Evolutionary conservation across 2,113 vertebrate genomes (phyloP).

Genomic region (Mirounga angustirostris): DNA sequence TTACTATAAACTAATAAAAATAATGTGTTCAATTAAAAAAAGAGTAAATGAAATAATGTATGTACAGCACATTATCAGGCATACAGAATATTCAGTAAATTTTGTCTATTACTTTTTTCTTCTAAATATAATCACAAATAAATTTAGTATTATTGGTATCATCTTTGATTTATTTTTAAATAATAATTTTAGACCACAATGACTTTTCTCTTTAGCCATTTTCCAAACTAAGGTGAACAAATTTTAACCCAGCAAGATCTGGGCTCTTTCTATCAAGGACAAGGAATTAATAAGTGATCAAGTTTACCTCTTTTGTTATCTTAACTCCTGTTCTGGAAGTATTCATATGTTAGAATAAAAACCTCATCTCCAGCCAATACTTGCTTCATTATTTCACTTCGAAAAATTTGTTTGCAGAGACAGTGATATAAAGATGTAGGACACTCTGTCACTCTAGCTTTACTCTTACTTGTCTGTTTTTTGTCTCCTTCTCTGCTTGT

Average conservation of each 20-base stretch:
- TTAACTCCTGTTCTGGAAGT: neutral
- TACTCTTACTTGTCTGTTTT: neutral
- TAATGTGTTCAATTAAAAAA: neutral
- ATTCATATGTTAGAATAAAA: conserved; percentile 30
- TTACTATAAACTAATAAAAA: no score
- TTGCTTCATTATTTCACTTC: neutral
- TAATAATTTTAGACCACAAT: conserved; percentile 43
- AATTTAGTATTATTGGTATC: neutral
- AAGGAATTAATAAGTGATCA: neutral
- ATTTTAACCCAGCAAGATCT: neutral
- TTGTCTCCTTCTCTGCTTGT: conserved; percentile 29
- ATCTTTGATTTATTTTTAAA: neutral
- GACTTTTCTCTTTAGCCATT: neutral
- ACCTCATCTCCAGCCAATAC: neutral
- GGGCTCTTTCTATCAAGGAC: neutral
- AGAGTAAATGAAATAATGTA: neutral
- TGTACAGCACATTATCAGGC: neutral
- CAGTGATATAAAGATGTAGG: conserved; percentile 21
- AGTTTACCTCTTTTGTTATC: neutral
- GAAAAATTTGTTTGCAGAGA: conserved; percentile 17
- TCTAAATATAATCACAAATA: neutral
- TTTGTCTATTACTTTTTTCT: neutral
- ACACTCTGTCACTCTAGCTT: neutral
- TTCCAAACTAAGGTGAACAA: neutral
- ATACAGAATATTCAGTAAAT: neutral